phyloP scores from a whole-genome alignment of 2,888 invertebrate genomes.

The Rotaria sp. region DNA sequence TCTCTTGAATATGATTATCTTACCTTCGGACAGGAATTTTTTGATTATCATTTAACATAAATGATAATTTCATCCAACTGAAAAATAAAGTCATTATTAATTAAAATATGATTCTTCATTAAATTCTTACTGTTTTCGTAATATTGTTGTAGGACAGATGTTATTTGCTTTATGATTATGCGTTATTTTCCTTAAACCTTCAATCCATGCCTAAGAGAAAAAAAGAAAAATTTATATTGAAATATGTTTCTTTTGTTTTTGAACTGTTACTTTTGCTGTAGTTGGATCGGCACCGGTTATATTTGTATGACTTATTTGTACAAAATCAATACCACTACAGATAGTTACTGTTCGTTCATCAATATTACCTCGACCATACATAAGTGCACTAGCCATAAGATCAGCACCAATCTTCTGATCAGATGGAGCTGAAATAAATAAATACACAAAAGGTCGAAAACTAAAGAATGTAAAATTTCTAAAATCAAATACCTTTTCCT shows the following conservation, averaged over 20 bases:
- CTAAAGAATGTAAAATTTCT: neutral
- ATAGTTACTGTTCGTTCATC: constrained; percentile 91
- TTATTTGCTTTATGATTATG: constrained; percentile 94
- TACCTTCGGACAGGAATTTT: constrained; percentile 84
- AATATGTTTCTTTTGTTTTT: neutral
- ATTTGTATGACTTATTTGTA: constrained; percentile 94
- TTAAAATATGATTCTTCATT: neutral
- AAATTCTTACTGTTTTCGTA: constrained; percentile 92
- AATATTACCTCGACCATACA: constrained; percentile 61
- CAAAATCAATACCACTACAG: constrained; percentile 95
- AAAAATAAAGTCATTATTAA: constrained; percentile 33
- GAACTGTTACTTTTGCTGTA: constrained; percentile 73
- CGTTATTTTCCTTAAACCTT: constrained; percentile 75
- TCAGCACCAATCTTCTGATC: constrained; percentile 56
- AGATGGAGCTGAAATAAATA: neutral
- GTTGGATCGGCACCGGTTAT: constrained; percentile 85
- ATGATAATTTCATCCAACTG: constrained; percentile 96
- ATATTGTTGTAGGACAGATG: constrained; percentile 83
- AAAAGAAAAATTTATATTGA: neutral
- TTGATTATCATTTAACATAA: constrained; percentile 82
- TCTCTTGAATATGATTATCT: constrained; percentile 35
- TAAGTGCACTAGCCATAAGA: constrained; percentile 70
- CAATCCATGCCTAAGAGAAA: constrained; percentile 78
- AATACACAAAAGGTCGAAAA: neutral
- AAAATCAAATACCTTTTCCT: constrained; percentile 57